Evolutionary conservation across 1,140 invertebrate species (phyloP).

Genomic region (Holotrichia oblita): DNA sequence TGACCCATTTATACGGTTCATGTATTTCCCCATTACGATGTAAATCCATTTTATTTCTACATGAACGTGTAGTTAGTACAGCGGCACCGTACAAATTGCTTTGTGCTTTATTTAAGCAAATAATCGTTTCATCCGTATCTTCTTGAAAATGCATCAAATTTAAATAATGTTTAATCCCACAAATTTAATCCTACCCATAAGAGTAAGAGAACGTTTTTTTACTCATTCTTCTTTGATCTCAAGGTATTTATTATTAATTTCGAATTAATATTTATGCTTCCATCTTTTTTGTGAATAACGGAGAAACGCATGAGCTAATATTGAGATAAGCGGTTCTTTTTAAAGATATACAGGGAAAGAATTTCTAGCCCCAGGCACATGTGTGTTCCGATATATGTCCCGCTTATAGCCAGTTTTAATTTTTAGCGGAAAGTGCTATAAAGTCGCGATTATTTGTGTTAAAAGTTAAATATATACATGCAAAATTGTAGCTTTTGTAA

Average conservation of each 20-base stretch:
- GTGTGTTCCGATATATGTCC: neutral
- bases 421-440: neutral
- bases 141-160: neutral
- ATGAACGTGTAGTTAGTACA: neutral
- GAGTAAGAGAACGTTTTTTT: neutral
- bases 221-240: neutral
- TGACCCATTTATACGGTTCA: conserved; percentile 8
- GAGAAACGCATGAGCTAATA: conserved; percentile 9
- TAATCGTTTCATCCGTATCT: neutral
- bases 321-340: conserved; percentile 32
- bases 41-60: neutral
- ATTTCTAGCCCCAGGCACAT: neutral
- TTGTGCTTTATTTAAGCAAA: neutral
- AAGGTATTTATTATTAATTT: conserved; percentile 7
- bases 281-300: conserved; percentile 7
- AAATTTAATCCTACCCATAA: neutral
- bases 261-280: conserved; percentile 1
- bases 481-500: too few relatives aligned
- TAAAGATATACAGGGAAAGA: neutral
- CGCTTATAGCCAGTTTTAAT: neutral
- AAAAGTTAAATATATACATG: neutral
- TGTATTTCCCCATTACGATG: neutral
- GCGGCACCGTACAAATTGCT: neutral
- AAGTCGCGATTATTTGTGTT: neutral
- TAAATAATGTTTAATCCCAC: neutral